These are phyloP conservation scores for Notoglanidium macrostoma DNA, from an alignment of 2,797 vertebrate species.

Conservation along the genomic window DNA sequence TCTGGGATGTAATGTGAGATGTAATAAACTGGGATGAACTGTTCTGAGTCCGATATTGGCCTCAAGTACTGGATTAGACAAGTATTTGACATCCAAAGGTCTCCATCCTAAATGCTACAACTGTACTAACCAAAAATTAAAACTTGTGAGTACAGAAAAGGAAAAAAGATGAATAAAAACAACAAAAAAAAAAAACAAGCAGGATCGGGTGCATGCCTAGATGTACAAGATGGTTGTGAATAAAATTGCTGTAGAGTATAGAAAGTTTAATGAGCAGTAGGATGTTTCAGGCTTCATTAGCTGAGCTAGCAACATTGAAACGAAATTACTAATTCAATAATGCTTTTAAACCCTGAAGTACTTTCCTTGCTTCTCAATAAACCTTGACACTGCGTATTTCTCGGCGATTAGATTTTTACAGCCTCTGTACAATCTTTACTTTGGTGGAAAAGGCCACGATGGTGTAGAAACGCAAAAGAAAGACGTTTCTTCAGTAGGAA, in stretches of 20 bases:
- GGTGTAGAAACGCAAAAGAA: constrained; percentile 16
- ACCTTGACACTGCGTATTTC: background rate
- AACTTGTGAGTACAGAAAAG: background rate
- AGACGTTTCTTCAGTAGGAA: constrained; percentile 33
- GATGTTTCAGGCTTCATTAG: background rate
- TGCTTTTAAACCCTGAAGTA: background rate
- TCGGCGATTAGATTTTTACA: background rate
- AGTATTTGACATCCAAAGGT: background rate
- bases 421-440: background rate
- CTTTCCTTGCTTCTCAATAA: background rate
- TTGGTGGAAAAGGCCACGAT: constrained; percentile 6
- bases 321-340: constrained; percentile 3
- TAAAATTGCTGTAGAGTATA: background rate
- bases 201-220: background rate
- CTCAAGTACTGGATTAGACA: background rate
- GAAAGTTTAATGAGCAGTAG: background rate
- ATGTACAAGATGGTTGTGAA: background rate
- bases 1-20: too few relatives aligned
- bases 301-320: background rate
- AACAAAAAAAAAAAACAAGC: background rate
- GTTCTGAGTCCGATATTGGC: background rate
- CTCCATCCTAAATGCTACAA: background rate
- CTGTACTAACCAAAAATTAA: background rate
- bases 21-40: background rate
- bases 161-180: background rate